These are phyloP conservation scores for Phyto melanocephala DNA, from an alignment of 2,888 invertebrate species.

Conservation along the genomic window DNA sequence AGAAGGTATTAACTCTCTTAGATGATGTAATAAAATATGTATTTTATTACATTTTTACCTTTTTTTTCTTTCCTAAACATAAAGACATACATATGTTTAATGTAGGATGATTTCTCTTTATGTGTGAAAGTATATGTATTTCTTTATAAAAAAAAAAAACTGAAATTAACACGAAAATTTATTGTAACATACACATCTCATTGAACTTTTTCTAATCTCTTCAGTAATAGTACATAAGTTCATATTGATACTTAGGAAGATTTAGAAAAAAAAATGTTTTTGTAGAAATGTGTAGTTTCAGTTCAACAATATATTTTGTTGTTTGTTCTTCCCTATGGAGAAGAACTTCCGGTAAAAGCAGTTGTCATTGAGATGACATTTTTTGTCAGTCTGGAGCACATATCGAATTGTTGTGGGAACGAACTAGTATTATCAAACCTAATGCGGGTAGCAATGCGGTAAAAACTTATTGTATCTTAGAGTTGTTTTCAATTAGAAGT, in stretches of 20 bases:
- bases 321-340: too few species aligned
- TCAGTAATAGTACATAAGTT: neutral
- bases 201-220: neutral
- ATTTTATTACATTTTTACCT: slow-evolving; percentile 27
- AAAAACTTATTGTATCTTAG: too few species aligned
- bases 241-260: neutral
- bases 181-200: neutral
- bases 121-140: neutral
- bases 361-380: too few species aligned
- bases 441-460: too few species aligned
- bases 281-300: too few species aligned
- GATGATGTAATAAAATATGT: slow-evolving; percentile 23
- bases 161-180: neutral
- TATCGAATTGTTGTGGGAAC: too few species aligned
- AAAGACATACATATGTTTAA: too few species aligned
- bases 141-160: neutral
- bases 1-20: slow-evolving; percentile 28
- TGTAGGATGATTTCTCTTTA: neutral
- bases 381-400: too few species aligned
- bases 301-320: too few species aligned
- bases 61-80: neutral
- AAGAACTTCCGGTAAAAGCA: too few species aligned
- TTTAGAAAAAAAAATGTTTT: neutral
- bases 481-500: too few species aligned
- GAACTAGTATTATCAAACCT: too few species aligned